phyloP scores from a whole-genome alignment of 2,888 invertebrate species.

The Drosophila anceps region DNA sequence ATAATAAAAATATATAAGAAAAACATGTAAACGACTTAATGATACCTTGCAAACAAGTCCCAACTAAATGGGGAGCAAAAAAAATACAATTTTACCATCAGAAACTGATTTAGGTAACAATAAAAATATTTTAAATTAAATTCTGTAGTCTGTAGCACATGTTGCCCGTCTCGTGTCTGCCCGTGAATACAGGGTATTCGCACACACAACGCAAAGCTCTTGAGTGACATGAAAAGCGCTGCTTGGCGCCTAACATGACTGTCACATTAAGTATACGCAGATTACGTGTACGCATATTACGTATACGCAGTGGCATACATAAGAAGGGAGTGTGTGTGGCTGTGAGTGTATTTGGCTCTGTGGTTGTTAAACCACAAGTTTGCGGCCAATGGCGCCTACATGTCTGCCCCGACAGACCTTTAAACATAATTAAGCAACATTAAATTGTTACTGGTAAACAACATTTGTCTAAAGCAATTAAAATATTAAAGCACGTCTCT shows the following conservation, averaged over 20 bases:
- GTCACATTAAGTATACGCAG: constrained; percentile 54
- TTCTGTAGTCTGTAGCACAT: not conserved
- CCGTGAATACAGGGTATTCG: not conserved
- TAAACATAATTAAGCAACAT: constrained; percentile 11
- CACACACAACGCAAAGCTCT: constrained; percentile 8
- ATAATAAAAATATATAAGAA: not conserved
- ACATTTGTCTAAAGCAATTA: constrained; percentile 41
- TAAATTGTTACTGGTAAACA: constrained; percentile 19
- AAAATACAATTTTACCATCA: not conserved
- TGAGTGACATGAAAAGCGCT: constrained; percentile 47
- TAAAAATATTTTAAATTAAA: no score
- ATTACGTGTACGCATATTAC: constrained; percentile 40
- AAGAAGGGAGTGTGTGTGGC: not conserved
- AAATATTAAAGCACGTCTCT: constrained; percentile 35
- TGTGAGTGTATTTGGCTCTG: not conserved
- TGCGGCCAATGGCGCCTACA: constrained; percentile 10
- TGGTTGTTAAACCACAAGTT: constrained; percentile 14
- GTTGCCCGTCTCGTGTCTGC: not conserved
- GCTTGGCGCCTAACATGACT: constrained; percentile 26
- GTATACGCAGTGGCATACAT: constrained; percentile 32
- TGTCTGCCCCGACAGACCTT: not conserved
- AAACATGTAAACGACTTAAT: not conserved
- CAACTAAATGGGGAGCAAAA: no score
- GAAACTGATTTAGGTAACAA: not conserved
- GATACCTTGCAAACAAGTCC: not conserved